phyloP scores from a whole-genome alignment of 2,113 vertebrate species.

The Rhinolophus ferrumequinum region DNA sequence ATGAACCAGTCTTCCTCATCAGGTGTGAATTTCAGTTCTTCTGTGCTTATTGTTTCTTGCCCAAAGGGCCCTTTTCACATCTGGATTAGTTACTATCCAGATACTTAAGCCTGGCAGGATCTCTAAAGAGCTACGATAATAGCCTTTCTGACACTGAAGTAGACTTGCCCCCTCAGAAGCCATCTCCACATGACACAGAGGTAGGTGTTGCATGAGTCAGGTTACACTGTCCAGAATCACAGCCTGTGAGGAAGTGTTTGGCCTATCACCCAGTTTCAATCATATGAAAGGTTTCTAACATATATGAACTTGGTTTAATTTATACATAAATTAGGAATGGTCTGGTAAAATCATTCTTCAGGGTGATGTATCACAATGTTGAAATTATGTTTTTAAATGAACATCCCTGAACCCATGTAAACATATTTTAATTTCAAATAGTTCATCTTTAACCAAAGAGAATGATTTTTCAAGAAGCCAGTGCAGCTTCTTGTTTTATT shows the following conservation, averaged over 20 bases:
- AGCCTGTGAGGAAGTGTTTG: background rate
- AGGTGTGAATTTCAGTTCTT: background rate
- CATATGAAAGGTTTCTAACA: background rate
- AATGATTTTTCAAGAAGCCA: slow-evolving; percentile 2
- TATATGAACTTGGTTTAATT: background rate
- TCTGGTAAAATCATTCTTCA: background rate
- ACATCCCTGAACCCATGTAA: background rate
- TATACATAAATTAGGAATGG: slow-evolving; percentile 8
- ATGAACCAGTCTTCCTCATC: background rate
- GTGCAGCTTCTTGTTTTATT: background rate
- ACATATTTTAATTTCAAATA: slow-evolving; percentile 40
- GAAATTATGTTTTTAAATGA: slow-evolving; percentile 33
- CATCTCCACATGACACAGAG: background rate
- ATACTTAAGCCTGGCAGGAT: background rate
- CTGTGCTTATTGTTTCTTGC: background rate
- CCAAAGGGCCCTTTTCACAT: background rate
- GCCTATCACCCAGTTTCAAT: background rate
- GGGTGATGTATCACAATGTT: background rate
- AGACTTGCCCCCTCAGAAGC: background rate
- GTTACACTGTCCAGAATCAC: background rate
- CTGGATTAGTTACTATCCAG: background rate
- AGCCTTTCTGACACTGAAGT: background rate
- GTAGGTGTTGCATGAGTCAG: background rate
- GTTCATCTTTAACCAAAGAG: background rate
- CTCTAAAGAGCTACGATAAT: background rate